Evolutionary conservation across 2,888 invertebrate species (phyloP), one percentile per base, ranked within the genome.

Genomic region (Salticus scenicus): DNA sequence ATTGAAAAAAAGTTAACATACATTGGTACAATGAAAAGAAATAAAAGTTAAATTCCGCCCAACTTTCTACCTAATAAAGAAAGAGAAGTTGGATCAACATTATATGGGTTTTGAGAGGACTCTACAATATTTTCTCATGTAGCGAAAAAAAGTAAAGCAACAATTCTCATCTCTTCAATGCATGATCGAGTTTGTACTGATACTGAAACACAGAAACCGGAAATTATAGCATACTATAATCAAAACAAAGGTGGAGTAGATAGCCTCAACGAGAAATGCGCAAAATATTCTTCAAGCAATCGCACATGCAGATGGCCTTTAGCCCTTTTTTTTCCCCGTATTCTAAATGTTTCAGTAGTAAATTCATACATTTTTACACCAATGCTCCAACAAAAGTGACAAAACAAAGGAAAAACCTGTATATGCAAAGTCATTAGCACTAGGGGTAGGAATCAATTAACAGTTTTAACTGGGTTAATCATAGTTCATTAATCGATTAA

Each of bases 71-170:
- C 17, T 51, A 51, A 51, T 51, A 51, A 51, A 51, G 51, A 5
- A 51, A 51, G 51, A 51, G 51, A 51, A 51, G 51, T 51, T 51
- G 51, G 51, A 51, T 51, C 5, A 51, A 51, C 51, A 51, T 14
- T 51, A 51, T 20, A 51, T 2, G 8, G 51, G 51, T 51, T 51
- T 51, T 14, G 51, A 51, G 51, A 51, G 51, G 17, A 51, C 51
- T 51, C 8, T 51, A 14, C 17, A 17, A 14, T 51, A 17, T 10
- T 51, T 20, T 51, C n/a, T 51, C 51, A 51, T 14, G 17, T 51
- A 14, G 51, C 51, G 4, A 51, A 51, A 17, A 51, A 51, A 51
- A 20, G 17, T 20, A 51, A 51, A 51, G 51, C 5, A 14, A 20
- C 51, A 14, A 17, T 51, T 51, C 51, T 51, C 51, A 10, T 51